Evolutionary conservation across 2,888 invertebrate species (phyloP).

Genomic region (Apotomis capreana): DNA sequence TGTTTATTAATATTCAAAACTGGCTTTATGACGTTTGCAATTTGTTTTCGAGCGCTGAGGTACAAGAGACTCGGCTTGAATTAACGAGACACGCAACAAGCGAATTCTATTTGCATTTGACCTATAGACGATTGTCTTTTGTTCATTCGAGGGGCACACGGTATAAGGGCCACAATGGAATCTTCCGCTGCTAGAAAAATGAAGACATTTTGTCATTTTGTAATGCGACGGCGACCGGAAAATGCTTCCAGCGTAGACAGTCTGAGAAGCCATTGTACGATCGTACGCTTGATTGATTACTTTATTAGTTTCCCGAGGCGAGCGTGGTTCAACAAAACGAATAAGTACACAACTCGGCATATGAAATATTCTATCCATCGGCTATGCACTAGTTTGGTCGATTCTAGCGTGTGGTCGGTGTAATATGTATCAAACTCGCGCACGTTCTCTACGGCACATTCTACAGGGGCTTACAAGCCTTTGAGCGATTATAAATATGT

Average conservation of each 20-base stretch:
- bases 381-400: conserved; percentile 37
- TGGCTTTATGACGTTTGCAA: conserved; percentile 72
- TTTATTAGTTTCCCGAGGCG: conserved; percentile 38
- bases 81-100: conserved; percentile 71
- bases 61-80: conserved; percentile 64
- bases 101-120: conserved; percentile 78
- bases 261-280: conserved; percentile 39
- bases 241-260: conserved; percentile 33
- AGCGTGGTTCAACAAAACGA: conserved; percentile 27
- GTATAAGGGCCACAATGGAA: conserved; percentile 44
- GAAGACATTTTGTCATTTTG: conserved; percentile 39
- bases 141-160: conserved; percentile 48
- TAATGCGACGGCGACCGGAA: conserved; percentile 38
- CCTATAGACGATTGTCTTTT: conserved; percentile 69
- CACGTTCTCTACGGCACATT: conserved; percentile 20
- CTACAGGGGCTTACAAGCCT: conserved; percentile 6
- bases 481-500: conserved; percentile 31
- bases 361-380: conserved; percentile 27
- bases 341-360: conserved; percentile 22
- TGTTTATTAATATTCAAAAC: conserved; percentile 76
- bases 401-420: conserved; percentile 9
- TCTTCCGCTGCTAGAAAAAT: conserved; percentile 45
- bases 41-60: conserved; percentile 68
- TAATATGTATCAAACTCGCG: conserved; percentile 26
- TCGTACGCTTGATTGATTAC: conserved; percentile 39